Conservation (phyloP, 2,888 invertebrate genomes). For the Hartigia nigra region DNA sequence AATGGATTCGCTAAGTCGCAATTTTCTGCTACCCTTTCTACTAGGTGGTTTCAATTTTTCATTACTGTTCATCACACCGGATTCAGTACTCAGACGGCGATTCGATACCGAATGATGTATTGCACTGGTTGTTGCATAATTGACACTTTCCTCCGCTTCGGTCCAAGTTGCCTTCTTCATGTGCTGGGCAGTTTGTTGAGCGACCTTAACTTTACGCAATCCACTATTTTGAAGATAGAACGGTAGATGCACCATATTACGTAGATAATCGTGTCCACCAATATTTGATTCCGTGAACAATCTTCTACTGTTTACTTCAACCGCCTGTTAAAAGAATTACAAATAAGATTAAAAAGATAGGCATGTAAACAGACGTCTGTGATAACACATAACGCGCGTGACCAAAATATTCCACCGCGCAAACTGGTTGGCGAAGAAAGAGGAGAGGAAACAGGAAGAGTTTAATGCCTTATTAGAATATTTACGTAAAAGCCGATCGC, state of each 20-base stretch:
- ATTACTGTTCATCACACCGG: conserved; percentile 83
- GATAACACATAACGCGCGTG: background rate
- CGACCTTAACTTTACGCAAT: conserved; percentile 86
- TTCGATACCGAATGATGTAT: conserved; percentile 74
- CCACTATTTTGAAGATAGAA: conserved; percentile 98
- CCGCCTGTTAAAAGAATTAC: conserved; percentile 72
- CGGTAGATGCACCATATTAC: conserved; percentile 97
- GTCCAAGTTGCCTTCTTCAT: conserved; percentile 61
- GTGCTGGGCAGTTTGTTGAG: conserved; percentile 80
- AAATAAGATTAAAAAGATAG: conserved; percentile 13
- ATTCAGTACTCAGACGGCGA: conserved; percentile 82
- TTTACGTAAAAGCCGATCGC: background rate
- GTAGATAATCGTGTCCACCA: conserved; percentile 93
- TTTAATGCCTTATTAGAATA: background rate
- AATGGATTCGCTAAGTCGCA: conserved; percentile 87
- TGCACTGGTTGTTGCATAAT: conserved; percentile 64
- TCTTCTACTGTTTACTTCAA: conserved; percentile 88
- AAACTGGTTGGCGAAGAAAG: background rate
- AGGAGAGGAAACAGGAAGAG: background rate
- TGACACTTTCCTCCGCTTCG: conserved; percentile 70
- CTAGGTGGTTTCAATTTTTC: conserved; percentile 77
- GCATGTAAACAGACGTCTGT: background rate
- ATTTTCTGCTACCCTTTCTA: conserved; percentile 75
- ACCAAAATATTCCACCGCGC: background rate
- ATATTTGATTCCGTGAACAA: conserved; percentile 92